These are phyloP conservation scores for Eutolmus rufibarbis DNA, from an alignment of 2,888 invertebrate species.

Conservation along the genomic window DNA sequence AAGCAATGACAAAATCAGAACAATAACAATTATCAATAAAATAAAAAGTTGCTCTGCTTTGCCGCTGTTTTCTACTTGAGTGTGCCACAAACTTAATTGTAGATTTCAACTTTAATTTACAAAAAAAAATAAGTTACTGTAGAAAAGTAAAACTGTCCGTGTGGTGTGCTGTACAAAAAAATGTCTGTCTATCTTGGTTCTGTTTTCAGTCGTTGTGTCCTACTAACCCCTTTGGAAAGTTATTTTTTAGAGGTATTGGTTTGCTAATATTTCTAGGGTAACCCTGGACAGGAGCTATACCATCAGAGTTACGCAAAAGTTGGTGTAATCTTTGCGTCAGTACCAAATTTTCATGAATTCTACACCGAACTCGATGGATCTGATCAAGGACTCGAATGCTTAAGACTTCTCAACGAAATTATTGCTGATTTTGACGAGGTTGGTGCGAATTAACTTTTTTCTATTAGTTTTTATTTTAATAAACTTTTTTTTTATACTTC, in stretches of 20 bases:
- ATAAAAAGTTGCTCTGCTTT: not conserved
- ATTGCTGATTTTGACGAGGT: constrained; percentile 95
- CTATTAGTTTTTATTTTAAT: not conserved
- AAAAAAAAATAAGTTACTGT: not conserved
- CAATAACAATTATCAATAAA: not conserved
- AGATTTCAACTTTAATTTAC: too few species aligned
- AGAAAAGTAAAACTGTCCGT: not conserved
- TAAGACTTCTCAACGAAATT: constrained; percentile 87
- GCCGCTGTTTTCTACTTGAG: not conserved
- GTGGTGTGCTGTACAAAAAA: not conserved
- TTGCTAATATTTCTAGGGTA: constrained; percentile 64
- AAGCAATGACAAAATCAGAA: not conserved
- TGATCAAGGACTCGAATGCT: constrained; percentile 89
- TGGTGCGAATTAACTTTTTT: constrained; percentile 47
- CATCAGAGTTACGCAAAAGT: constrained; percentile 91
- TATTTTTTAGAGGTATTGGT: constrained; percentile 54
- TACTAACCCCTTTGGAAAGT: constrained; percentile 51
- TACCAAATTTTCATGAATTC: constrained; percentile 94
- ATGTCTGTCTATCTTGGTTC: not conserved
- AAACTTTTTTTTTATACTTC: constrained; percentile 33
- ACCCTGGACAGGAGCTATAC: constrained; percentile 82
- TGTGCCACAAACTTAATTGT: not conserved
- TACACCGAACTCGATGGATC: constrained; percentile 92
- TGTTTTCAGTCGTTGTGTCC: constrained; percentile 44
- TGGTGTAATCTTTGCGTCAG: constrained; percentile 90